These are phyloP conservation scores for Hypotaenidia philippensis DNA, from an alignment of 2,797 vertebrate genomes.

Conservation along the genomic window DNA sequence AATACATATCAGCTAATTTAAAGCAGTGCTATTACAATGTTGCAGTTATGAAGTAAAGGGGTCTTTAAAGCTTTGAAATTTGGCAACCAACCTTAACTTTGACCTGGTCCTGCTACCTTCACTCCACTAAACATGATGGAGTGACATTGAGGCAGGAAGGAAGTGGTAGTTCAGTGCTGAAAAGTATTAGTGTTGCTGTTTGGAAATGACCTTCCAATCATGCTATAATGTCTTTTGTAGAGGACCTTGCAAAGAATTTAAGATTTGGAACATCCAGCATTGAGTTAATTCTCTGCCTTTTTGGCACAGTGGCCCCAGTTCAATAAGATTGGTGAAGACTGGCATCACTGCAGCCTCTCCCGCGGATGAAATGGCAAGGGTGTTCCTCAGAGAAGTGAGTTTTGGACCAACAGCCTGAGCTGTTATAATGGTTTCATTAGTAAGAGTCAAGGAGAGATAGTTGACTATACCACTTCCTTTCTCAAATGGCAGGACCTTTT, in stretches of 20 bases:
- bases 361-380: not conserved
- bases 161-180: not conserved
- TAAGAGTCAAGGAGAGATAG: not conserved
- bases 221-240: not conserved
- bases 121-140: not conserved
- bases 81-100: constrained; percentile 48
- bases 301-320: not conserved
- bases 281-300: not conserved
- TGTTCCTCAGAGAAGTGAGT: not conserved
- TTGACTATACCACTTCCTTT: not conserved
- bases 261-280: not conserved
- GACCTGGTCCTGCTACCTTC: not conserved
- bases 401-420: not conserved
- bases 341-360: not conserved
- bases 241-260: not conserved
- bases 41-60: constrained; percentile 26
- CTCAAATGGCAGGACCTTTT: not conserved
- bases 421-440: not conserved
- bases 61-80: constrained; percentile 59
- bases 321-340: not conserved
- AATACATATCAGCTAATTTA: constrained; percentile 50
- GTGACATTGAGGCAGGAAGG: not conserved
- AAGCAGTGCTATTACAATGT: constrained; percentile 32
- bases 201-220: not conserved
- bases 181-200: not conserved